Conservation (phyloP, 2,888 invertebrate genomes). For the Apocheima hispidaria region DNA sequence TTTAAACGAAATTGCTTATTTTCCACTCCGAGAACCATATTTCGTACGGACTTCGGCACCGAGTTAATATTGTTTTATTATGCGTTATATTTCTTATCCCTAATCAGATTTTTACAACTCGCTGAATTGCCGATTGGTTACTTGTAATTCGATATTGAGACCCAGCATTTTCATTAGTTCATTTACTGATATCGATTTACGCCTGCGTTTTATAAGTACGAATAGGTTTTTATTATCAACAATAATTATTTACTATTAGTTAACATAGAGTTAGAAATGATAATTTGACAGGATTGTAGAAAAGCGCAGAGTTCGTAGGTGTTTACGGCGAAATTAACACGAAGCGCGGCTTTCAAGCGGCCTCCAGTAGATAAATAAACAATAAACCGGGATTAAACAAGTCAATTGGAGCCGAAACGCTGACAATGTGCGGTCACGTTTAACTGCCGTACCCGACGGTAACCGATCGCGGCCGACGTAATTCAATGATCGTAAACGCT, state of each 20-base stretch:
- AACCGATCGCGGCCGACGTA: slow-evolving; percentile 79
- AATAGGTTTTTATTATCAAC: not conserved
- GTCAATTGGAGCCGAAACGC: slow-evolving; percentile 76
- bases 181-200: slow-evolving; percentile 5
- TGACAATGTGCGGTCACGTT: slow-evolving; percentile 83
- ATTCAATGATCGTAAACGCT: slow-evolving; percentile 85
- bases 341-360: slow-evolving; percentile 18
- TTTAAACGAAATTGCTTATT: slow-evolving; percentile 85
- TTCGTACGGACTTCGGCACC: slow-evolving; percentile 55
- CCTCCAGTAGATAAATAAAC: slow-evolving; percentile 75
- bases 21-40: slow-evolving; percentile 79
- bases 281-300: slow-evolving; percentile 2
- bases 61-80: slow-evolving; percentile 81
- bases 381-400: slow-evolving; percentile 82
- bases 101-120: slow-evolving; percentile 64
- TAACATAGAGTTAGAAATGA: not conserved
- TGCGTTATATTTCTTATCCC: slow-evolving; percentile 73
- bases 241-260: not conserved
- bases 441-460: slow-evolving; percentile 77
- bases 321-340: slow-evolving; percentile 36
- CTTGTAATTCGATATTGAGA: slow-evolving; percentile 46
- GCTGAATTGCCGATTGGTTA: slow-evolving; percentile 59
- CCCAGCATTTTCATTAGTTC: not conserved
- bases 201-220: not conserved
- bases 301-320: slow-evolving; percentile 55